Base-by-base conservation (phyloP, 2,888 invertebrate genomes). In the Drosophila helvetica region DNA sequence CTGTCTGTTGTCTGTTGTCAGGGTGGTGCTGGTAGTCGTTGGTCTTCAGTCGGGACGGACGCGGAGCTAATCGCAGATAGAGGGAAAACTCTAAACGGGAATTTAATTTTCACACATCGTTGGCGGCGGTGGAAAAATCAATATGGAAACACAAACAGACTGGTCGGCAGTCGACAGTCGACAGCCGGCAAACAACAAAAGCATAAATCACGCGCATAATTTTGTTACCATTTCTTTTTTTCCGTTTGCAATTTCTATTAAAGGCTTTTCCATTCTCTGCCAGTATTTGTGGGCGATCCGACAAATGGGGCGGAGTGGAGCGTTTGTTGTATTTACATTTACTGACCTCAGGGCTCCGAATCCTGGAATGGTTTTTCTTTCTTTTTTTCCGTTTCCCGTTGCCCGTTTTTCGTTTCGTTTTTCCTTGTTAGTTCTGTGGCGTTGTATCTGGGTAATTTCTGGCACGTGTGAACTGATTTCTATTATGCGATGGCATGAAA, bases 31-130 rank as follows among this genome's bases (percentile, higher is more conserved):
- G 18, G 17, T n/a, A 30, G 38, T 30, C 9, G 58, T 1, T 45
- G n/a, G 25, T 12, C 48, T 50, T 5, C 10, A 15, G 25, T 15
- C 15, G 17, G 8, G 48, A 50, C 25, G 10, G 47, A 60, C 64
- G 48, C 45, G n/a, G 33, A 42, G 3, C 38, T 48, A 47, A 51
- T n/a, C 48, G 45, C 27, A 46, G 19, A 22, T 15, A 47, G 42
- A 50, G 60, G 53, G 42, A 69, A 58, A 75, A 60, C 69, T 77
- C 54, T 61, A 74, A 81, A 86, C 73, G 77, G 72, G 77, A 81
- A 81, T 86, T 84, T 81, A 86, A 82, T 86, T 82, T 87, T 84
- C 85, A 84, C 85, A 81, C 85, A 78, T 80, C 59, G 80, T 71
- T 69, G 57, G 57, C 1, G 15, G 33, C 12, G 15, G 47, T 18